Base-by-base conservation (phyloP, 2,113 vertebrate species). In the Cololabis saira region DNA sequence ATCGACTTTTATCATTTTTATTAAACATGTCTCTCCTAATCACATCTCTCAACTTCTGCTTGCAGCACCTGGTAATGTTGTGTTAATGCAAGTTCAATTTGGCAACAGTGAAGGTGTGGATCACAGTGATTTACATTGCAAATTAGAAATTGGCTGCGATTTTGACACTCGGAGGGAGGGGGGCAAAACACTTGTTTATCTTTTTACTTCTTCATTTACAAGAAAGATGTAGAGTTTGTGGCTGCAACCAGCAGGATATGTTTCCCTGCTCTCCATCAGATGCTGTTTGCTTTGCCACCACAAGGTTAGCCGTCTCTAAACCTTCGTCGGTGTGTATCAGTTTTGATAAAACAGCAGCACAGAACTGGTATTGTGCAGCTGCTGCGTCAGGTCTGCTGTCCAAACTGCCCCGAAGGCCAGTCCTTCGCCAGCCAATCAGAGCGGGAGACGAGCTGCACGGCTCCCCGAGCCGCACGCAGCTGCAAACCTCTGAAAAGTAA, bases 361-460 rank as follows among this genome's bases (percentile, higher is more conserved):
- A 77, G 63, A 67, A 45, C 64, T 62, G 42, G 55, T 62, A 71
- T 71, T 83, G 82, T 82, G 60, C 41, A 57, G 44, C 75, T 61
- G 53, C 65, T 9, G 66, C 17, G 4, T 72, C 63, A 69, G 61
- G 76, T 59, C 67, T 72, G 75, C 49, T 76, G 71, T 81, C 80
- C 24, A 61, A 63, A 52, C 33, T 47, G 70, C 61, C 65, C 10
- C 52, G 16, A 66, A 73, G 74, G 76, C 71, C 47, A 70, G 69
- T 69, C 76, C 70, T 0, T 47, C 18, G 4, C 71, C 80, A 64
- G 57, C 88, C 87, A 87, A 86, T 91, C 74, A 77, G 70, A 80
- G 76, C 52, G 27, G 55, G 41, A 37, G 69, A 72, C 67, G 66
- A 74, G 62, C 45, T 48, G 74, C 54, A 27, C 5, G 24, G 24